phyloP scores from a whole-genome alignment of 1,140 invertebrate species.

The Drosophila serrata region DNA sequence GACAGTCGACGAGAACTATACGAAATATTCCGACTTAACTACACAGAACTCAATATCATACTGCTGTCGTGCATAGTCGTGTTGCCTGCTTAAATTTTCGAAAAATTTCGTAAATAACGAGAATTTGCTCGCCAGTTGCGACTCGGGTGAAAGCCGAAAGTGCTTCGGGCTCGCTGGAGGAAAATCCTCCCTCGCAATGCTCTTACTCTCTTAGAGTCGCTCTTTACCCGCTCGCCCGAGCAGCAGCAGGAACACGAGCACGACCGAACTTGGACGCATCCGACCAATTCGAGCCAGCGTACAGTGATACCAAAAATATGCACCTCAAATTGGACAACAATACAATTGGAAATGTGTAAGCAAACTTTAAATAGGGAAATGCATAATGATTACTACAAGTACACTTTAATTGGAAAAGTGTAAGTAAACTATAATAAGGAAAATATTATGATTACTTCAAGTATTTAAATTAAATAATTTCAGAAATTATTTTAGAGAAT shows the following conservation, averaged over 20 bases:
- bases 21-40: conserved; percentile 85
- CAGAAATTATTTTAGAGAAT: too few species aligned
- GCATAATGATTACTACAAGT: background rate
- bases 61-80: conserved; percentile 34
- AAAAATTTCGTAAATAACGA: conserved; percentile 27
- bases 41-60: conserved; percentile 85
- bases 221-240: conserved; percentile 9
- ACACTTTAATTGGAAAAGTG: too few species aligned
- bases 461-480: too few species aligned
- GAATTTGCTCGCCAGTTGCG: conserved; percentile 3
- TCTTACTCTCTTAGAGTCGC: conserved; percentile 23
- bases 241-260: conserved; percentile 50
- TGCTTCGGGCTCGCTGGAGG: conserved; percentile 7
- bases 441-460: too few species aligned
- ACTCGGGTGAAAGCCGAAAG: conserved; percentile 8
- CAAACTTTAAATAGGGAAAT: background rate
- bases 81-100: conserved; percentile 31
- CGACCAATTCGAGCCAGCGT: conserved; percentile 72
- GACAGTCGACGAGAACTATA: conserved; percentile 83
- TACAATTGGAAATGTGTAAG: background rate
- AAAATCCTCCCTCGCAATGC: conserved; percentile 23
- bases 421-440: too few species aligned
- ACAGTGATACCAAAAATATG: background rate
- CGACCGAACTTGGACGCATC: conserved; percentile 67
- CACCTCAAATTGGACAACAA: background rate